These are phyloP conservation scores for Noctuana brunneofusca DNA, from an alignment of 2,888 invertebrate species.

Conservation along the genomic window DNA sequence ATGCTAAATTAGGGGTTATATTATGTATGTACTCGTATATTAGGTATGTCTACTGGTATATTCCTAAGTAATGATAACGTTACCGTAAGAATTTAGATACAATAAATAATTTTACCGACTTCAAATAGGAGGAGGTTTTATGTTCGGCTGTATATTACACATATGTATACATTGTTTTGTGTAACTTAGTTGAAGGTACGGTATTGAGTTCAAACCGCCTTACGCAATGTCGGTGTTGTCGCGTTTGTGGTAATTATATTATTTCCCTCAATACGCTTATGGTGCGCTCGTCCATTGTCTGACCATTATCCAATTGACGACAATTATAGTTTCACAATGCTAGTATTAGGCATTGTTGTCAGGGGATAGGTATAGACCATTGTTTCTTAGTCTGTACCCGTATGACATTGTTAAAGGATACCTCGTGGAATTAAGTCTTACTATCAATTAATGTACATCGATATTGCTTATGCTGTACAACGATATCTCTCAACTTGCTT, in stretches of 20 bases:
- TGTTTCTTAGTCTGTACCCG: constrained; percentile 6
- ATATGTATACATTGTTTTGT: too few relatives aligned
- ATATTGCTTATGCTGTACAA: not conserved
- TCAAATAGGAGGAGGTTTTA: too few relatives aligned
- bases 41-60: too few relatives aligned
- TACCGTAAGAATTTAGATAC: too few relatives aligned
- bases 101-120: too few relatives aligned
- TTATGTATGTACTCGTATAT: too few relatives aligned
- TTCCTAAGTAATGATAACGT: too few relatives aligned
- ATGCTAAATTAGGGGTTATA: too few relatives aligned
- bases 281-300: constrained; percentile 2
- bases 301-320: constrained; percentile 7
- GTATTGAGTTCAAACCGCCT: not conserved
- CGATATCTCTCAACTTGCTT: not conserved
- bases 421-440: not conserved
- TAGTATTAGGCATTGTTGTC: constrained; percentile 15
- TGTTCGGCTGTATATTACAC: too few relatives aligned
- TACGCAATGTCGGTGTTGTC: not conserved
- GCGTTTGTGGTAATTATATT: constrained; percentile 10
- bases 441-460: not conserved
- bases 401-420: constrained; percentile 15
- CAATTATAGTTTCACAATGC: constrained; percentile 25
- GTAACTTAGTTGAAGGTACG: too few relatives aligned
- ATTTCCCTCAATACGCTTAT: constrained; percentile 16
- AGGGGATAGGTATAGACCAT: not conserved